These are phyloP conservation scores for Mythimna vitellina DNA, from an alignment of 2,888 invertebrate species.

Conservation along the genomic window DNA sequence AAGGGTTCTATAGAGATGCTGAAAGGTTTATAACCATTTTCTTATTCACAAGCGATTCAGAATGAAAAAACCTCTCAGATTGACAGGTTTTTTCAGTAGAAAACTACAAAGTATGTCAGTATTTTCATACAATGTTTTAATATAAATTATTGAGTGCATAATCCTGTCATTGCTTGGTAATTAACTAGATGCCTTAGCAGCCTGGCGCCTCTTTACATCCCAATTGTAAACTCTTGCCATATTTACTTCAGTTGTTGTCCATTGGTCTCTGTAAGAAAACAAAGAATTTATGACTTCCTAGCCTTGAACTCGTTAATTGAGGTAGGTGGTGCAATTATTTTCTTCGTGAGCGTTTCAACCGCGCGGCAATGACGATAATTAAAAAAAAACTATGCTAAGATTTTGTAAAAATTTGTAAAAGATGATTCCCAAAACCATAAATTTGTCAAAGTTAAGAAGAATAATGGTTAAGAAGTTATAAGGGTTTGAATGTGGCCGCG, in stretches of 20 bases:
- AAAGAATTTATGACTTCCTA: not conserved
- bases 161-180: slow-evolving; percentile 34
- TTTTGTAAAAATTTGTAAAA: too few relatives aligned
- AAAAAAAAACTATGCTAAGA: too few relatives aligned
- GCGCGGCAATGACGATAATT: too few relatives aligned
- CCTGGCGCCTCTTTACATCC: slow-evolving; percentile 98
- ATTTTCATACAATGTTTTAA: slow-evolving; percentile 16
- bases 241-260: slow-evolving; percentile 99
- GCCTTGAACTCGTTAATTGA: too few relatives aligned
- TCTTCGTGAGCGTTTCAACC: too few relatives aligned
- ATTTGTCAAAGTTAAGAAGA: too few relatives aligned
- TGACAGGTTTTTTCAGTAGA: slow-evolving; percentile 14
- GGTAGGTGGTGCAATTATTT: too few relatives aligned
- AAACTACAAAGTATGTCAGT: slow-evolving; percentile 20
- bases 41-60: slow-evolving; percentile 4
- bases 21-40: slow-evolving; percentile 13
- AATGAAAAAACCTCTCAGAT: slow-evolving; percentile 9
- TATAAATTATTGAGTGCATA: slow-evolving; percentile 26
- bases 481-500: too few relatives aligned
- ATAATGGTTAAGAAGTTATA: too few relatives aligned
- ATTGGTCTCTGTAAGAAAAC: slow-evolving; percentile 95
- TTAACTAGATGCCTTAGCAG: slow-evolving; percentile 90
- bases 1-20: not conserved
- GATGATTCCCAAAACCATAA: too few relatives aligned
- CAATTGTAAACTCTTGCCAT: slow-evolving; percentile 99